Base-by-base conservation (phyloP, 1,140 invertebrate species). In the Hypothenemus hampei region DNA sequence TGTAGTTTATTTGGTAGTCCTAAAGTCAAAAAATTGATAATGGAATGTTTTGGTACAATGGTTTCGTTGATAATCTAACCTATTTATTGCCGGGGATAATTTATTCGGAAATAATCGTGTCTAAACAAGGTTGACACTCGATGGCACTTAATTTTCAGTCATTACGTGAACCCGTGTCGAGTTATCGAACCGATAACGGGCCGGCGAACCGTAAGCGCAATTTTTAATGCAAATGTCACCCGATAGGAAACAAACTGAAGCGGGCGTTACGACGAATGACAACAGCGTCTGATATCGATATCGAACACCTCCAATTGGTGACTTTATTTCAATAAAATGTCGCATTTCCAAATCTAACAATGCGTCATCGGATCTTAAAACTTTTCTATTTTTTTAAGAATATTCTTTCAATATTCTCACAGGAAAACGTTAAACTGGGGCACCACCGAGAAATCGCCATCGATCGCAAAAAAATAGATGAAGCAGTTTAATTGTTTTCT, bases 121-220 rank as follows among this genome's bases (percentile, higher is more conserved):
- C 24, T 26, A 35, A 46, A 54, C 51, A 54, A 45, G 41, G 51
- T 22, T 46, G 51, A 54, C 51, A 46, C 15, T 54, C 41, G 51
- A 46, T 23, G 45, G 39, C 51, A 54, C 31, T 54, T 54, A 52
- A 46, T 54, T 54, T 54, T 54, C 51, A 54, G 43, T 43, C 51
- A 54, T 54, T 54, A 46, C 41, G 33, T 18, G 29, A 31, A 41
- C 41, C 51, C 51, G 31, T 54, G 51, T 54, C 22, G 31, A 37
- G 21, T 39, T 51, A 51, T 51, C 49, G 37, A 10, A 11, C 16
- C 24, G 49, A 51, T 51, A 51, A 51, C 23, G 37, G 36, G 18
- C 45, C 33, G 43, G 21, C 51, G 51, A 45, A 37, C 41, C 40
- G 51, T 46, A 46, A 26, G 31, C 26, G 41, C 33, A 54, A 45